Base-by-base conservation (phyloP, 1,140 invertebrate species). In the Trichonephila inaurata region DNA sequence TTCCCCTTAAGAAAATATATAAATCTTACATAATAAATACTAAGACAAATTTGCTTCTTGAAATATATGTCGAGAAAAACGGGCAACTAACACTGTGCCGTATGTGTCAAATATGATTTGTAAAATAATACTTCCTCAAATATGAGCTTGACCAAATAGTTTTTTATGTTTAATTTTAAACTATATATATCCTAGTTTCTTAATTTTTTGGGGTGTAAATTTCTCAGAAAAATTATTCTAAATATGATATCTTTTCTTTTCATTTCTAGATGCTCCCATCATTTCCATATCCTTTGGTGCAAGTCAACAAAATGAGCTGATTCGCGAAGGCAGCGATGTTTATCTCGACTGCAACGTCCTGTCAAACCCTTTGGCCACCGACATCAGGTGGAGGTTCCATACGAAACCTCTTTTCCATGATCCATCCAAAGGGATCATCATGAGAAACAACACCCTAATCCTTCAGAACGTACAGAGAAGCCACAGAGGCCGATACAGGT, bases 281-380 rank as follows among this genome's bases (percentile, higher is more conserved):
- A 97, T 98, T 44, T 97, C 97, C 72, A 96, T 99, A 83, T 96
- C 97, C 94, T 96, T 99, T 94, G 98, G 98, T 94, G 98, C 97
- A 95, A 98, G 98, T 16, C 96, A 98, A 93, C 97, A 98, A 95
- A 97, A 98, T 24, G 97, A 98, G 94, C 98, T 98, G 96, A 98
- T 96, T 62, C 96, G 96, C 92, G 96, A 96, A 95, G 98, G 98
- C 4, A 97, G 97, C 72, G 98, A 98, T 96, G 98, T 98, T 83
- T 98, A 98, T 96, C 98, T 98, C 95, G 98, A 98, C 96, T 98
- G 98, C 96, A 98, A 97, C 95, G 98, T 98, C 93, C 97, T 97
- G 96, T 97, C 98, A 16, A 98, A 98, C 96, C 98, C 98, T 2
- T 97, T 97, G 95, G 97, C 97, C n/a, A 97, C 97, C 95, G 97